phyloP scores from a whole-genome alignment of 2,113 vertebrate species.

The Isurus oxyrinchus region DNA sequence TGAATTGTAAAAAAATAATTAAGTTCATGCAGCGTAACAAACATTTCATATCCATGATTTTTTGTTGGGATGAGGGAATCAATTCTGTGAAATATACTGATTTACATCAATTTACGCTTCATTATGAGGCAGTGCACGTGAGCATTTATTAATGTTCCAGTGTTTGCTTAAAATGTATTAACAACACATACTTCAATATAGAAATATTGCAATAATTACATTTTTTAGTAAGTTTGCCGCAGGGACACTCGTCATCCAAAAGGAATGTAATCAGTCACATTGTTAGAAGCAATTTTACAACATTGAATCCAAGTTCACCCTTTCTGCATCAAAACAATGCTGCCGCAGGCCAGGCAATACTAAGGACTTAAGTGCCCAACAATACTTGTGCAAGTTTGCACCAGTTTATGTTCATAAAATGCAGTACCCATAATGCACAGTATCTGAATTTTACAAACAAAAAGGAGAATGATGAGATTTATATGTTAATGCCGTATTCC shows the following conservation, averaged over 20 bases:
- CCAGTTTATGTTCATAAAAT: constrained; percentile 54
- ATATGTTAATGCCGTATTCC: not conserved
- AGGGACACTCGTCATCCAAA: constrained; percentile 59
- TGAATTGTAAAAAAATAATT: no score
- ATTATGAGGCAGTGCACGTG: not conserved
- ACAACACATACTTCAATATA: not conserved
- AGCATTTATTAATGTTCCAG: not conserved
- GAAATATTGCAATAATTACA: not conserved
- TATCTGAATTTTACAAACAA: not conserved
- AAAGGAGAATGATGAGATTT: not conserved
- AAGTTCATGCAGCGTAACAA: not conserved
- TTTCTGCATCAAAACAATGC: constrained; percentile 65
- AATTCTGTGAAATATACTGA: not conserved
- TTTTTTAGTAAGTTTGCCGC: constrained; percentile 27
- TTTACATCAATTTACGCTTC: not conserved
- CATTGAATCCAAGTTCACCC: constrained; percentile 62
- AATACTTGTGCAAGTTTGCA: constrained; percentile 59
- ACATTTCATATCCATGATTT: not conserved
- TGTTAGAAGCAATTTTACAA: constrained; percentile 63
- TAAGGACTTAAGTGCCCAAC: constrained; percentile 65
- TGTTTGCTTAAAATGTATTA: not conserved
- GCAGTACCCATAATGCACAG: not conserved
- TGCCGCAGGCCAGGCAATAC: constrained; percentile 66
- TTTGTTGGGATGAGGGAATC: not conserved
- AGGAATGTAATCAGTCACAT: constrained; percentile 62